Evolutionary conservation across 2,888 invertebrate species (phyloP).

Genomic region (Euplagia quadripunctaria): DNA sequence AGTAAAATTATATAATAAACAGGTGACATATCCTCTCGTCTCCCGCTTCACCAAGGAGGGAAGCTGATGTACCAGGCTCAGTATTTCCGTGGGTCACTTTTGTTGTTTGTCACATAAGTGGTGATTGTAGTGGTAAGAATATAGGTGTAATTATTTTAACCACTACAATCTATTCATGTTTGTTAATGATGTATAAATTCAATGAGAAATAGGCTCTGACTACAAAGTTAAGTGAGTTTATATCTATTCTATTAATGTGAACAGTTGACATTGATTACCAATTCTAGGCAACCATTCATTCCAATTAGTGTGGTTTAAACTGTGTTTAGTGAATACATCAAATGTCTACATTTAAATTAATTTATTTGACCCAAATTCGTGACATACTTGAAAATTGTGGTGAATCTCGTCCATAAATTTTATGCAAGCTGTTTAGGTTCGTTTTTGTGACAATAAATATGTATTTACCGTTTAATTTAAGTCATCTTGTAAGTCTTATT

Average conservation of each 20-base stretch:
- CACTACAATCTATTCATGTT: constrained; percentile 10
- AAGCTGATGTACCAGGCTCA: too few relatives aligned
- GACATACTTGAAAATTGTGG: constrained; percentile 5
- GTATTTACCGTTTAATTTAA: not conserved
- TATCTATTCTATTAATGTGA: constrained; percentile 32
- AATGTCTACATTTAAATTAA: constrained; percentile 42
- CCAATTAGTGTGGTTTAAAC: constrained; percentile 43
- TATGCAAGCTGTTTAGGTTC: constrained; percentile 7
- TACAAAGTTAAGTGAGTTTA: constrained; percentile 26
- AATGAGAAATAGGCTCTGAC: constrained; percentile 35
- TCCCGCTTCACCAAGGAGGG: too few relatives aligned
- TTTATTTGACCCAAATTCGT: constrained; percentile 6
- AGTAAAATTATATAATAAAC: too few relatives aligned
- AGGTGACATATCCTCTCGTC: too few relatives aligned
- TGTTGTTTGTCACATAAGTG: too few relatives aligned
- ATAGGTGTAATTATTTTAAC: not conserved
- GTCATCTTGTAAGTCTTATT: not conserved
- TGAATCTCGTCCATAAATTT: not conserved
- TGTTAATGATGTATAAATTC: constrained; percentile 31
- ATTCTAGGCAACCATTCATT: constrained; percentile 45
- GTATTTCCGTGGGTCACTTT: too few relatives aligned
- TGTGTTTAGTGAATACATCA: constrained; percentile 42
- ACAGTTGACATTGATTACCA: constrained; percentile 48
- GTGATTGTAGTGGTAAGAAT: too few relatives aligned
- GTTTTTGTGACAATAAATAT: not conserved